These are phyloP conservation scores for Pholis gunnellus DNA, from an alignment of 2,113 vertebrate species.

Conservation along the genomic window DNA sequence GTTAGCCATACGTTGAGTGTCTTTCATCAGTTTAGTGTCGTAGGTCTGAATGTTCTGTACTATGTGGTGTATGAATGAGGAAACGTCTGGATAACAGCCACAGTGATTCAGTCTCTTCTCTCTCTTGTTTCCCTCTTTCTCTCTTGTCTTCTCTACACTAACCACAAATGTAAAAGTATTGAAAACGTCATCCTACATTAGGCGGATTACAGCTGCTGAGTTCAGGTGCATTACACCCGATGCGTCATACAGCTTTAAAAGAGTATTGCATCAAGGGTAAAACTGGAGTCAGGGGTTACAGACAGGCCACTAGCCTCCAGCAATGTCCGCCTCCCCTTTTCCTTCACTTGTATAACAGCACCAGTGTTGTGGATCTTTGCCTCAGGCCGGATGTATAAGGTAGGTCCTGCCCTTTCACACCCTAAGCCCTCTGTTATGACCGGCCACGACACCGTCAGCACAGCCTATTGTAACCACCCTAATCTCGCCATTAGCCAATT, in stretches of 20 bases:
- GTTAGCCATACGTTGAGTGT: background rate
- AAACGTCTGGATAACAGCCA: background rate
- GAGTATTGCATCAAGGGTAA: background rate
- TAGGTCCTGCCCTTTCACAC: slow-evolving; percentile 31
- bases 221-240: background rate
- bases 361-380: slow-evolving; percentile 30
- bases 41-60: background rate
- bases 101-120: background rate
- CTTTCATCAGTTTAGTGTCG: background rate
- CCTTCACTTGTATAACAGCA: slow-evolving; percentile 3
- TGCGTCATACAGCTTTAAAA: background rate
- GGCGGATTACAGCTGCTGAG: background rate
- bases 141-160: background rate
- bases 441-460: slow-evolving; percentile 75
- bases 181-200: background rate
- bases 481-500: slow-evolving; percentile 84
- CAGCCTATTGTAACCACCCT: slow-evolving; percentile 74
- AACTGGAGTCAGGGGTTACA: background rate
- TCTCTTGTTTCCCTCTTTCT: background rate
- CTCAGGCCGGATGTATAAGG: background rate
- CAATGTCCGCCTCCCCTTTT: background rate
- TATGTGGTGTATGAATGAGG: background rate
- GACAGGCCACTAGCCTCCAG: background rate
- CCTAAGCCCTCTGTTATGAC: slow-evolving; percentile 73
- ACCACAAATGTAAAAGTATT: background rate